Percentiles rank a stretch among this genome's conserved stretches.
phyloP scores from a whole-genome alignment of 2,113 vertebrate species.

The Typhlomys cinereus region DNA sequence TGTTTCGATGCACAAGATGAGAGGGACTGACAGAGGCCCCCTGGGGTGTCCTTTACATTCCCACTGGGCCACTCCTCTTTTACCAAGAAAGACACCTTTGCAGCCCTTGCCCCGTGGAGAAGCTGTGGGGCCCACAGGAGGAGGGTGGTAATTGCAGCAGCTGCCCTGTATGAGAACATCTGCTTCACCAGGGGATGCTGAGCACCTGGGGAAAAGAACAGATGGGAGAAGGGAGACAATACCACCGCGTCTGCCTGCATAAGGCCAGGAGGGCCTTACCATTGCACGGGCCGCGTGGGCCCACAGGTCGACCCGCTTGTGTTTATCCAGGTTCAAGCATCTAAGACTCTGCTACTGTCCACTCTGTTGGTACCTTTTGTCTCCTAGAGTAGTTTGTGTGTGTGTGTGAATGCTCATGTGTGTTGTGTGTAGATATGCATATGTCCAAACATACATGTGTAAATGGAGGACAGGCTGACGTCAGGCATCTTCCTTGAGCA shows the following conservation, averaged over 20 bases:
- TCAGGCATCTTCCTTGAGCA: no score
- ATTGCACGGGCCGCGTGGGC: background rate
- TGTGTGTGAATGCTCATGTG: no score
- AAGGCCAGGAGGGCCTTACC: background rate
- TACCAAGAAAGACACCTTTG: background rate
- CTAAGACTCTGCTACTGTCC: background rate
- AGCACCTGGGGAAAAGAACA: background rate
- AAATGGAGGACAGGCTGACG: no score
- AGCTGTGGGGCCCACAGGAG: constrained; percentile 52
- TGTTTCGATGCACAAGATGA: constrained; percentile 2
- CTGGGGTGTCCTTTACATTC: background rate
- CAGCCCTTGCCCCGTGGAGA: background rate
- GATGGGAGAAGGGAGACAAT: background rate
- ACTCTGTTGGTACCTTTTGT: background rate
- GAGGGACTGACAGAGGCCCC: background rate
- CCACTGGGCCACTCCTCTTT: background rate
- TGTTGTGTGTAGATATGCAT: no score
- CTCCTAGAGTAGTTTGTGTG: background rate
- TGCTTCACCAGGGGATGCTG: background rate
- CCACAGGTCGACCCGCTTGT: background rate
- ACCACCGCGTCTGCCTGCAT: background rate
- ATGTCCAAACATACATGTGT: no score
- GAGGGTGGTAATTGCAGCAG: background rate
- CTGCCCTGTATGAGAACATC: constrained; percentile 7
- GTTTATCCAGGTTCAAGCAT: background rate